phyloP scores from a whole-genome alignment of 2,888 invertebrate species.

The Sesia apiformis region DNA sequence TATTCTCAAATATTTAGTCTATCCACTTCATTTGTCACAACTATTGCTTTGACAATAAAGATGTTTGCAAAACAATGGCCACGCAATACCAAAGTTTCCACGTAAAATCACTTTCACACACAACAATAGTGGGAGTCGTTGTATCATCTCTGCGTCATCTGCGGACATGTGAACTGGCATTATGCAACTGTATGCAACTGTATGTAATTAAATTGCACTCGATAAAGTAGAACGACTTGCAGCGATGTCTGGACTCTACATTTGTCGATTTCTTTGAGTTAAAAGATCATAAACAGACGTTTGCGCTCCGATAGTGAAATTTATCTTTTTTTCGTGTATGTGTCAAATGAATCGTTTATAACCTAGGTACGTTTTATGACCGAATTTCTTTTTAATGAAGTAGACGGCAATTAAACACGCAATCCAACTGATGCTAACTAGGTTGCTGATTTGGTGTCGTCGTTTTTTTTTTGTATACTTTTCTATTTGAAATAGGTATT shows the following conservation, averaged over 20 bases:
- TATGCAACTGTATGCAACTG: not conserved
- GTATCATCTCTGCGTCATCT: conserved; percentile 5
- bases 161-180: not conserved
- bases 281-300: not conserved
- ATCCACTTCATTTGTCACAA: too few species aligned
- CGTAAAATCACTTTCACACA: conserved; percentile 2
- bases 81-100: not conserved
- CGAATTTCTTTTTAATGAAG: not conserved
- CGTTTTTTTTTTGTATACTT: not conserved
- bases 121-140: conserved; percentile 6
- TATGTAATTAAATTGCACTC: not conserved
- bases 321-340: not conserved
- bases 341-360: not conserved
- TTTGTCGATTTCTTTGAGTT: not conserved
- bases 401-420: not conserved
- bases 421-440: not conserved
- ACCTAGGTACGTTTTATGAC: not conserved
- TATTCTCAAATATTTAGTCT: too few species aligned
- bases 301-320: not conserved
- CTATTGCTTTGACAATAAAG: too few species aligned
- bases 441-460: not conserved
- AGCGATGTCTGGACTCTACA: not conserved
- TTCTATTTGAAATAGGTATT: not conserved
- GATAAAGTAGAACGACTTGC: not conserved
- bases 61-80: too few species aligned